phyloP scores from a whole-genome alignment of 30 jellyfish, hydroid and myxozoan species.

The Turritopsis rubra region DNA sequence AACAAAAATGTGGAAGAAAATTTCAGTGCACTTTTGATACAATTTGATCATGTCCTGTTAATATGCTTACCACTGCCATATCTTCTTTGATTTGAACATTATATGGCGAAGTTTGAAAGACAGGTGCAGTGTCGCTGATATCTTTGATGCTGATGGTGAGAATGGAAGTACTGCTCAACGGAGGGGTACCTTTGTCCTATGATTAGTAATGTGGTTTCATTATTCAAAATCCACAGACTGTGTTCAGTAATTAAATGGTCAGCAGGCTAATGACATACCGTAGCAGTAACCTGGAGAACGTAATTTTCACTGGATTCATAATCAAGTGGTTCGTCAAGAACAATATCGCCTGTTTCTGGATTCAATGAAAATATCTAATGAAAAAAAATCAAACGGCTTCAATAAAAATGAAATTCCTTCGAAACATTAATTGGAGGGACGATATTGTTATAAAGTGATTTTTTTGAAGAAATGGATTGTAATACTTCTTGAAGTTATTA shows the following conservation, averaged over 20 bases:
- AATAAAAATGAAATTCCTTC: background rate
- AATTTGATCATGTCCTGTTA: background rate
- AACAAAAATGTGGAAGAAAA: background rate
- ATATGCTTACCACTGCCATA: background rate
- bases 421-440: background rate
- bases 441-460: too few species aligned
- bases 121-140: background rate
- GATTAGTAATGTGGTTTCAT: background rate
- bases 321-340: background rate
- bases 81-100: conserved; percentile 3
- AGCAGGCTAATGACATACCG: background rate
- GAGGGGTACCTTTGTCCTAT: conserved; percentile 16
- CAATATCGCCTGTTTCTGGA: background rate
- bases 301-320: background rate
- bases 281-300: background rate
- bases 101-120: background rate
- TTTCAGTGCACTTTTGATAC: background rate
- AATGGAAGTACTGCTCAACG: background rate
- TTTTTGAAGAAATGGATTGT: too few species aligned
- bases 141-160: background rate
- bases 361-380: background rate
- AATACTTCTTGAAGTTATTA: background rate
- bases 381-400: background rate
- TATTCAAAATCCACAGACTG: background rate
- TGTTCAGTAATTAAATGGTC: background rate